Percentiles rank a stretch among this genome's conserved stretches.
phyloP scores from a whole-genome alignment of 2,888 invertebrate genomes.

The Megamerina dolium region DNA sequence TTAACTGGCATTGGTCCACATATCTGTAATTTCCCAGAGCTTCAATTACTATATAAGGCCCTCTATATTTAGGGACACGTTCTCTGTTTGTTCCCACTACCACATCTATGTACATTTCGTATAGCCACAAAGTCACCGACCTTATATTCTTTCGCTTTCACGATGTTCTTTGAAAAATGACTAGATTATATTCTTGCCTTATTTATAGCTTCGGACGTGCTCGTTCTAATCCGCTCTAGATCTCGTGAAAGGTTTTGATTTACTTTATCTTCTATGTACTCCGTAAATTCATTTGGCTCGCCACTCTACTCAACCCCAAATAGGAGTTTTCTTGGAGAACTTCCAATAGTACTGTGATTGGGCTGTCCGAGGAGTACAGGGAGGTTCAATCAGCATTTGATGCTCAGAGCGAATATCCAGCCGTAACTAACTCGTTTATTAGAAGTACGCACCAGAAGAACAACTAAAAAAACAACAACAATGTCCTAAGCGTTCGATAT shows the following conservation, averaged over 20 bases:
- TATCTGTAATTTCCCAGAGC: constrained; percentile 19
- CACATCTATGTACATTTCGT: constrained; percentile 4
- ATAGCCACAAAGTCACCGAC: constrained; percentile 12
- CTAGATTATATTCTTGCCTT: constrained; percentile 13
- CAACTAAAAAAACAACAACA: too few species aligned
- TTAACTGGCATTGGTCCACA: constrained; percentile 25
- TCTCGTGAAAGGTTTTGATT: not conserved
- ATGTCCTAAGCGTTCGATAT: too few species aligned
- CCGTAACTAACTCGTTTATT: too few species aligned
- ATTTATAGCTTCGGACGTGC: not conserved
- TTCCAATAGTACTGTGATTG: too few species aligned
- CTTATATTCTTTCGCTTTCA: constrained; percentile 10
- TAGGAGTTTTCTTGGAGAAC: too few species aligned
- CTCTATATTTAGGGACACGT: constrained; percentile 26
- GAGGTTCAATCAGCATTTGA: too few species aligned
- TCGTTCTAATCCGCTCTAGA: not conserved
- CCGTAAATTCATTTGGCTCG: not conserved
- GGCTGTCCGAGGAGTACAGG: too few species aligned
- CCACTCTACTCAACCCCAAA: too few species aligned
- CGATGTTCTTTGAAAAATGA: constrained; percentile 16
- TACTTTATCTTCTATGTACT: not conserved
- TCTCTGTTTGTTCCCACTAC: constrained; percentile 16
- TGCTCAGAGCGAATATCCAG: too few species aligned
- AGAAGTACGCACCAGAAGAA: too few species aligned
- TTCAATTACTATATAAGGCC: constrained; percentile 26